Percentiles rank a stretch among this genome's conserved stretches.
Conservation (phyloP, 2,113 vertebrate genomes). For the Megaceryle torquata region DNA sequence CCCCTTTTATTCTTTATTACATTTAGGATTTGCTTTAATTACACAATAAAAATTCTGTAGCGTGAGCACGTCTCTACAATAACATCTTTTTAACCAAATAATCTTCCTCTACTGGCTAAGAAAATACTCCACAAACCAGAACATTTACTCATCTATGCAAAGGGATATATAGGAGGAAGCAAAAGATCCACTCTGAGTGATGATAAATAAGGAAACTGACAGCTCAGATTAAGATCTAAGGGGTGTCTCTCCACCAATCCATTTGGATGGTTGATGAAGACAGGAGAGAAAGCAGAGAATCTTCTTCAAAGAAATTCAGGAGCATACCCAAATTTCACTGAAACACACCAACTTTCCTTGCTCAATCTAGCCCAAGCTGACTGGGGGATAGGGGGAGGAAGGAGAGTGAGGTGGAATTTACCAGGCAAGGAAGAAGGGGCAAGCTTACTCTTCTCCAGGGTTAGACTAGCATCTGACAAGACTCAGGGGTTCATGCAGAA, state of each 20-base stretch:
- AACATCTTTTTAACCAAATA: background rate
- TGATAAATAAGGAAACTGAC: background rate
- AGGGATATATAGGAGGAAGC: background rate
- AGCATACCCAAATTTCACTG: rapidly evolving
- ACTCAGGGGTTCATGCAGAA: background rate
- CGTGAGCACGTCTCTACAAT: background rate
- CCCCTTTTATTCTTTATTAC: background rate
- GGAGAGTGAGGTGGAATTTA: too few species aligned
- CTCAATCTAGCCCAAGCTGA: background rate
- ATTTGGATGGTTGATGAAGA: background rate
- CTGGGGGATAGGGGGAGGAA: too few species aligned
- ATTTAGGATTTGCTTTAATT: background rate
- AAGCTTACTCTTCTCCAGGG: background rate
- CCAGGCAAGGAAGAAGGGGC: background rate
- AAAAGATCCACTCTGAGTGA: background rate
- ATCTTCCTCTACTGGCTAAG: background rate
- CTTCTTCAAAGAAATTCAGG: background rate
- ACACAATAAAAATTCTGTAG: background rate
- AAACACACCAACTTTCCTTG: background rate
- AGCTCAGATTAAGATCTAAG: background rate
- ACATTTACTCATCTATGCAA: background rate
- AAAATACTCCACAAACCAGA: background rate
- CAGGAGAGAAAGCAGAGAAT: background rate
- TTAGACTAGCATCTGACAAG: background rate
- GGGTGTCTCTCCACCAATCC: background rate